Evolutionary conservation across 1,140 invertebrate genomes (phyloP).

Genomic region (Aricia agestis): DNA sequence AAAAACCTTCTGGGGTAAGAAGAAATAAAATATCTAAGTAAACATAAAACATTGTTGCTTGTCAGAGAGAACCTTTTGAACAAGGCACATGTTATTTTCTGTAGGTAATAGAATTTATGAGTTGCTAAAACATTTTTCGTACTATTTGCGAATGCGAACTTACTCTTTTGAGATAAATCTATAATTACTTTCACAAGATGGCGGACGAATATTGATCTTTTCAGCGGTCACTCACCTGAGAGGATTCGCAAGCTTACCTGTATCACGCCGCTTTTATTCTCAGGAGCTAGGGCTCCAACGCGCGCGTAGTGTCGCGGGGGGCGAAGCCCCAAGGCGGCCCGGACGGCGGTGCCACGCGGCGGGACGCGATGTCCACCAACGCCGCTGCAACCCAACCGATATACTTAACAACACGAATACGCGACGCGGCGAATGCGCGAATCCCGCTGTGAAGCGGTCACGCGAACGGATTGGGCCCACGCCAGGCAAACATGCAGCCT

Average conservation of each 20-base stretch:
- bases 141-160: not conserved
- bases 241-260: constrained; percentile 60
- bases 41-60: no score
- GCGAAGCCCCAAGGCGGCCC: constrained; percentile 58
- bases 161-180: constrained; percentile 30
- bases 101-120: no score
- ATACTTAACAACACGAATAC: constrained; percentile 62
- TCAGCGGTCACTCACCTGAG: constrained; percentile 45
- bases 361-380: constrained; percentile 57
- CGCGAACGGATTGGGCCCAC: constrained; percentile 51
- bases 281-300: constrained; percentile 71
- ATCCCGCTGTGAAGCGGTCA: constrained; percentile 41
- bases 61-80: no score
- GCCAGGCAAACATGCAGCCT: constrained; percentile 64
- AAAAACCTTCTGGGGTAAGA: no score
- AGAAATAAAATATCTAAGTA: no score
- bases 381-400: constrained; percentile 69
- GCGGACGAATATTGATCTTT: constrained; percentile 54
- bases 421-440: constrained; percentile 55
- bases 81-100: not conserved
- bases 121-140: no score
- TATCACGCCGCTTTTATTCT: constrained; percentile 41
- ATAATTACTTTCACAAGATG: constrained; percentile 68
- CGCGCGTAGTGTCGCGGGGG: constrained; percentile 66
- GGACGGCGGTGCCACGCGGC: constrained; percentile 55